phyloP scores from a whole-genome alignment of 1,140 invertebrate genomes.

The Aphelinus atriplicis region DNA sequence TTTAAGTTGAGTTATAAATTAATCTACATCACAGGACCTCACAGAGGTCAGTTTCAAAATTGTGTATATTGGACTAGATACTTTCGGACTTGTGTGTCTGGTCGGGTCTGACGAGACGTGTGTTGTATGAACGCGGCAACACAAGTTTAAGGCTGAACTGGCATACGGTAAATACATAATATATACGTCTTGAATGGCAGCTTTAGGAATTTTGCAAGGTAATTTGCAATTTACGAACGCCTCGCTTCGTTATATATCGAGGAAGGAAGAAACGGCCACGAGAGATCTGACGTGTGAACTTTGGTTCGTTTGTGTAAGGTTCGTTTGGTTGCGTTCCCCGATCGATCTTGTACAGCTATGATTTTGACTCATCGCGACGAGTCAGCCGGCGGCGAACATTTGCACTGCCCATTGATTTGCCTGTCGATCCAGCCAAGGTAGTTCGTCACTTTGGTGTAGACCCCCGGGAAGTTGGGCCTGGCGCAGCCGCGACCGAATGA shows the following conservation, averaged over 20 bases:
- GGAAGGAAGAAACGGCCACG: too few relatives aligned
- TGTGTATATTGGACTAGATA: conserved; percentile 57
- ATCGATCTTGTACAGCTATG: too few relatives aligned
- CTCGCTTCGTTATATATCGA: too few relatives aligned
- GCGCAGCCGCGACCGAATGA: conserved; percentile 85
- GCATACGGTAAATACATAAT: too few relatives aligned
- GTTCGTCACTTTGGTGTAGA: conserved; percentile 78
- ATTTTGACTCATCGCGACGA: background rate
- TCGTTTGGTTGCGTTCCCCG: conserved; percentile 7
- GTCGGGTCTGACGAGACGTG: background rate
- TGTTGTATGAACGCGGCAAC: background rate
- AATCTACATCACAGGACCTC: conserved; percentile 42
- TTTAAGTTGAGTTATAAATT: conserved; percentile 17
- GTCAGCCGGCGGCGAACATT: conserved; percentile 61
- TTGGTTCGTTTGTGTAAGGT: conserved; percentile 21
- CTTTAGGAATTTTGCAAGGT: background rate
- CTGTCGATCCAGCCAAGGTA: conserved; percentile 72
- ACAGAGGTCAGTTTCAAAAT: conserved; percentile 34
- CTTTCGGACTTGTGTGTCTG: background rate
- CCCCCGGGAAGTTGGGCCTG: conserved; percentile 77
- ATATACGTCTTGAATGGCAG: conserved; percentile 9
- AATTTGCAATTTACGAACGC: too few relatives aligned
- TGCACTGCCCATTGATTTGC: conserved; percentile 67
- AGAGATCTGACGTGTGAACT: conserved; percentile 3
- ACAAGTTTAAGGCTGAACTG: too few relatives aligned